Evolutionary conservation across 1,140 invertebrate species (phyloP).

Genomic region (Leptopilina clavipes): DNA sequence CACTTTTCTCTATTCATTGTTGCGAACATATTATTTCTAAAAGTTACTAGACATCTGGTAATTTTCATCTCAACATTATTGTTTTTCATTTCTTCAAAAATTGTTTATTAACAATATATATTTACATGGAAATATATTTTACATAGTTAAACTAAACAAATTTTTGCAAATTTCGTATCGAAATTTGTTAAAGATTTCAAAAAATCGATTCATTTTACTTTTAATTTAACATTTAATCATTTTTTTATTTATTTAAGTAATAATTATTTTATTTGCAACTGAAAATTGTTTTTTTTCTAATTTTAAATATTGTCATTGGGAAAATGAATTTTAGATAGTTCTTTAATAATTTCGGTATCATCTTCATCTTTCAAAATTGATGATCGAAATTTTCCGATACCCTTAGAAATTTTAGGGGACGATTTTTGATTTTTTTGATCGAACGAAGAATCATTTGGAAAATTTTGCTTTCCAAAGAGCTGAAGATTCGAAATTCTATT

Average conservation of each 20-base stretch:
- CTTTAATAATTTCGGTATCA: background rate
- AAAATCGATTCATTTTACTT: no score
- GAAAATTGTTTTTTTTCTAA: no score
- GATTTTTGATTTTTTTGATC: background rate
- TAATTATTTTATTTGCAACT: no score
- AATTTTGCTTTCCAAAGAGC: background rate
- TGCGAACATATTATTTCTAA: constrained; percentile 39
- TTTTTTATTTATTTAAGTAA: no score
- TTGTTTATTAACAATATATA: no score
- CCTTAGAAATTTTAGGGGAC: background rate
- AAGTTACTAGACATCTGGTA: constrained; percentile 36
- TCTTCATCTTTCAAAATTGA: background rate
- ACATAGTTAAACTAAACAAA: no score
- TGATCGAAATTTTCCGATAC: background rate
- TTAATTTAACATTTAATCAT: no score
- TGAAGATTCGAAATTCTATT: background rate
- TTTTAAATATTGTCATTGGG: background rate
- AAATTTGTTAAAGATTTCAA: no score
- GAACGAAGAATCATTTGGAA: background rate
- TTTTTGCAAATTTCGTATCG: no score
- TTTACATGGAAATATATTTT: no score
- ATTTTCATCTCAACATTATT: background rate
- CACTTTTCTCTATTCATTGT: constrained; percentile 43
- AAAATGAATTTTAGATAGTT: background rate
- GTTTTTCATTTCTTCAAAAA: no score